Conservation (phyloP, 2,888 invertebrate species). For the Monopis laevigella region DNA sequence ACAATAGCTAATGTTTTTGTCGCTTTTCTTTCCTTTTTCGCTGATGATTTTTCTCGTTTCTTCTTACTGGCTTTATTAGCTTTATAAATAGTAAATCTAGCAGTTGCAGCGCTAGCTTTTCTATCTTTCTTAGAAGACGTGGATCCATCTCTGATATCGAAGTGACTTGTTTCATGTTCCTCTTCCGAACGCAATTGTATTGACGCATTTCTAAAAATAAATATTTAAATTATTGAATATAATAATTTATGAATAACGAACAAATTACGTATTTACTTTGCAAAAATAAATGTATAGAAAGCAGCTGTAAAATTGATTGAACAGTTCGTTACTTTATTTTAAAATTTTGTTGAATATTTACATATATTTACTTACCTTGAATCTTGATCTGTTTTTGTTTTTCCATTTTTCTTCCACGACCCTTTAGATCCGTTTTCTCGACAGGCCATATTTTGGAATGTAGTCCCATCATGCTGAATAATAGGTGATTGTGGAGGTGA, state of each 20-base stretch:
- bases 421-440: slow-evolving; percentile 26
- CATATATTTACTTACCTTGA: slow-evolving; percentile 34
- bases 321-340: too few relatives aligned
- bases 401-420: slow-evolving; percentile 52
- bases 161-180: slow-evolving; percentile 44
- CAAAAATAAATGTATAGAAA: too few relatives aligned
- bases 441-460: slow-evolving; percentile 43
- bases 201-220: slow-evolving; percentile 64
- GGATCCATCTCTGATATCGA: slow-evolving; percentile 50
- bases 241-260: neutral
- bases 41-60: slow-evolving; percentile 93
- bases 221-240: slow-evolving; percentile 2
- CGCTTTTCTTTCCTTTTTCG: slow-evolving; percentile 95
- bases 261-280: neutral
- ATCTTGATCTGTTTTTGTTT: slow-evolving; percentile 38
- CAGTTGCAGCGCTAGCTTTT: slow-evolving; percentile 72
- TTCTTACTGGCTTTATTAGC: slow-evolving; percentile 95
- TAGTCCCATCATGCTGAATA: slow-evolving; percentile 45
- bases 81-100: slow-evolving; percentile 90
- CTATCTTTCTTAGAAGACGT: slow-evolving; percentile 74
- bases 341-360: neutral
- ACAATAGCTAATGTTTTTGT: slow-evolving; percentile 99
- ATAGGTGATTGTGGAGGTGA: slow-evolving; percentile 64
- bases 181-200: slow-evolving; percentile 53
- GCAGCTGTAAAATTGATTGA: too few relatives aligned